phyloP scores from a whole-genome alignment of 2,888 invertebrate species.

The Heteromyza rotundicornis region DNA sequence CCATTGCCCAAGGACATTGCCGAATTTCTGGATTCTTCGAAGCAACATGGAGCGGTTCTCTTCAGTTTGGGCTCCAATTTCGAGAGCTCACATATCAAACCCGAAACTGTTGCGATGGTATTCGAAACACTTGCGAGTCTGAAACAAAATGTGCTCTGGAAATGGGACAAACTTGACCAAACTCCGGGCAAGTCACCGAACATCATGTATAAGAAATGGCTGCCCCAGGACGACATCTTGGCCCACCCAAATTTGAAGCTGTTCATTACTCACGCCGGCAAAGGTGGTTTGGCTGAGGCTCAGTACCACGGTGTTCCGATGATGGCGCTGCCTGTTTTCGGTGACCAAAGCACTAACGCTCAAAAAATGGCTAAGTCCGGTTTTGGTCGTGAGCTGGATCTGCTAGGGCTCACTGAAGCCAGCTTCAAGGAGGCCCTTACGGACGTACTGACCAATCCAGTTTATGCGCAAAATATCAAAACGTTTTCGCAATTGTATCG shows the following conservation, averaged over 20 bases:
- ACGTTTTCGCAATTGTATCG: constrained; percentile 63
- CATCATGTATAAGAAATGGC: constrained; percentile 67
- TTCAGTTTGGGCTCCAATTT: constrained; percentile 63
- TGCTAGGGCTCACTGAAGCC: constrained; percentile 36
- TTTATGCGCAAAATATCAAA: constrained; percentile 50
- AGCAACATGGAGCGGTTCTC: constrained; percentile 61
- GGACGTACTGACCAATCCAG: constrained; percentile 47
- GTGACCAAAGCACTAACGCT: constrained; percentile 52
- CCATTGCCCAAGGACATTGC: constrained; percentile 50
- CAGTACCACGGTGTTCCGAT: constrained; percentile 68
- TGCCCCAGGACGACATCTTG: constrained; percentile 73
- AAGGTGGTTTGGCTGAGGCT: constrained; percentile 70
- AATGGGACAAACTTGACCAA: constrained; percentile 69
- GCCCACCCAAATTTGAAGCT: constrained; percentile 67
- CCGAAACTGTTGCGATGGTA: constrained; percentile 65
- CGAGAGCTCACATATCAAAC: constrained; percentile 60
- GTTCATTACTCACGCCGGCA: constrained; percentile 73
- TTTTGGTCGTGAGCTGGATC: constrained; percentile 44
- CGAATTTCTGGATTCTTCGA: constrained; percentile 49
- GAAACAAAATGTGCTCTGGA: constrained; percentile 73
- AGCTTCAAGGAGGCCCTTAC: constrained; percentile 33
- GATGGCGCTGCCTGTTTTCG: constrained; percentile 56
- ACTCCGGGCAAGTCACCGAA: constrained; percentile 61
- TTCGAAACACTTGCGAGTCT: constrained; percentile 67
- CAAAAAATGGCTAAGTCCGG: constrained; percentile 39